Conservation (phyloP, 2,113 vertebrate species). For the Pluvianellus socialis region DNA sequence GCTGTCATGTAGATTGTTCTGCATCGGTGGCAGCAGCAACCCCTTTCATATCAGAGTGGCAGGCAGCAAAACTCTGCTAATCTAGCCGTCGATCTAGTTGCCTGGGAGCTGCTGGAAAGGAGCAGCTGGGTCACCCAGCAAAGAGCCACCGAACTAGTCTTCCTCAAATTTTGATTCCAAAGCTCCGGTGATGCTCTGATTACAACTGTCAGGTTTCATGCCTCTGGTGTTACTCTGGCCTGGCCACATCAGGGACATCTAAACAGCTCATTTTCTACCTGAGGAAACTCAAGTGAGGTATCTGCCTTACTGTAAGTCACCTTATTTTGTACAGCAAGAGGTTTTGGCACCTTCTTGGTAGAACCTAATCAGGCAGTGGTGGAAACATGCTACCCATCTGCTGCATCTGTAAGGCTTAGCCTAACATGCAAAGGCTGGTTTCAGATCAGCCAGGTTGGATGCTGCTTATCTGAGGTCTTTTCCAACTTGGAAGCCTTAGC, state of each 20-base stretch:
- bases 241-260: background rate
- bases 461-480: background rate
- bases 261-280: background rate
- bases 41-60: conserved; percentile 5
- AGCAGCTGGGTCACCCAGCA: conserved; percentile 11
- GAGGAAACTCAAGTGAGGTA: background rate
- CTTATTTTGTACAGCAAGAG: background rate
- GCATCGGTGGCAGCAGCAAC: background rate
- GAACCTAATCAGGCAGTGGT: background rate
- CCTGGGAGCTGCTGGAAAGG: background rate
- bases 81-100: background rate
- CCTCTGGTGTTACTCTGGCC: background rate
- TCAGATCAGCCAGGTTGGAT: background rate
- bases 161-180: conserved; percentile 1
- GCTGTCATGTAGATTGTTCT: conserved; percentile 54
- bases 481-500: background rate
- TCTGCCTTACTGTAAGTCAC: background rate
- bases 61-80: conserved; percentile 35
- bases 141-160: background rate
- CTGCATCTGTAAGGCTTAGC: background rate
- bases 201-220: background rate
- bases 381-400: background rate
- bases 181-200: background rate
- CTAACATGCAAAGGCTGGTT: background rate
- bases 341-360: background rate